Evolutionary conservation across 2,888 invertebrate genomes (phyloP).

Genomic region (Dilophus febrilis): DNA sequence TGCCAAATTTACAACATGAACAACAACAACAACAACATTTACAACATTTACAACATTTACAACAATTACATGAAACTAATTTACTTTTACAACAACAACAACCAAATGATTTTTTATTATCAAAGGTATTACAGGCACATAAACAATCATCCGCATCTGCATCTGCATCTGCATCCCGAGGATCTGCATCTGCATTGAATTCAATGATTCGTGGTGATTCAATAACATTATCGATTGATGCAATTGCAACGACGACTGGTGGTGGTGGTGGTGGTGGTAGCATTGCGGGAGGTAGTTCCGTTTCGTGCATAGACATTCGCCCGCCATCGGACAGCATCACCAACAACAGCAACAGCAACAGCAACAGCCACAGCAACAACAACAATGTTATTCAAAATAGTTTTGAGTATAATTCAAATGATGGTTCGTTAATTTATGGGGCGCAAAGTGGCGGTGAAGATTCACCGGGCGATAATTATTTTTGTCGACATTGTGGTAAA

Average conservation of each 20-base stretch:
- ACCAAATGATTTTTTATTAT: conserved; percentile 3
- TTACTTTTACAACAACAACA: conserved; percentile 5
- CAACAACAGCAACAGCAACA: not conserved
- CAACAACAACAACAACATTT: conserved; percentile 13
- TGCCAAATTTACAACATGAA: not conserved
- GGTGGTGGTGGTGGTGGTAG: conserved; percentile 8
- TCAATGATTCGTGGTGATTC: conserved; percentile 6
- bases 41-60: conserved; percentile 6
- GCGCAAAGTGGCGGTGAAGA: conserved; percentile 20
- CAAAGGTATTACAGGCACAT: not conserved
- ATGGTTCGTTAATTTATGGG: too few relatives aligned
- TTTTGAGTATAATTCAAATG: too few relatives aligned
- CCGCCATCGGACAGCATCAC: not conserved
- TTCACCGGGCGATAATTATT: conserved; percentile 44
- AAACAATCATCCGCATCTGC: not conserved
- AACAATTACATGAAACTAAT: conserved; percentile 8
- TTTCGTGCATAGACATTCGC: conserved; percentile 13
- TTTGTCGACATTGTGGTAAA: conserved; percentile 63
- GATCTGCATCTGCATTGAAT: not conserved
- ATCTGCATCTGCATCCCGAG: not conserved
- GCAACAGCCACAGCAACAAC: too few relatives aligned
- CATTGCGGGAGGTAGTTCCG: not conserved
- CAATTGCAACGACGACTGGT: conserved; percentile 9
- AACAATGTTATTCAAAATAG: too few relatives aligned
- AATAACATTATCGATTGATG: conserved; percentile 21